Percentiles rank a stretch among this genome's conserved stretches.
These are phyloP conservation scores for Caenorhabditis latens DNA, from an alignment of 1,140 invertebrate genomes.

Conservation along the genomic window DNA sequence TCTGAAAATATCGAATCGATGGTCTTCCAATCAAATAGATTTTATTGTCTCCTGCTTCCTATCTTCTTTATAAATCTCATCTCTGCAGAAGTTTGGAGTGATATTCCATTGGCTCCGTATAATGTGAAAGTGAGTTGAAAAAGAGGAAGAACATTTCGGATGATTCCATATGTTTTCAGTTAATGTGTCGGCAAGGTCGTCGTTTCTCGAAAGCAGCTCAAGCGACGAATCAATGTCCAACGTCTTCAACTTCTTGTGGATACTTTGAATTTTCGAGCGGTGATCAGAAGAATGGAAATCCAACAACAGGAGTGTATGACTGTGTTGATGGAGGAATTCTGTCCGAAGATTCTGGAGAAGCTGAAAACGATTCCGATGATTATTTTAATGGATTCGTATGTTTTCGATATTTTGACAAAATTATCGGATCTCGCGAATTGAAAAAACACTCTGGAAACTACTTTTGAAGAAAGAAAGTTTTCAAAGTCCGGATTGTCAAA, in stretches of 20 bases:
- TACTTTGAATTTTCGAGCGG: constrained; percentile 55
- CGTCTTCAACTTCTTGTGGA: constrained; percentile 58
- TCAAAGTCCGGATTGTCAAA: too few relatives aligned
- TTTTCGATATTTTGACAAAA: background rate
- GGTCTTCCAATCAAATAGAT: constrained; percentile 4
- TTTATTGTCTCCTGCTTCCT: background rate
- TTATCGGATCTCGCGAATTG: background rate
- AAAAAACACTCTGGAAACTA: background rate
- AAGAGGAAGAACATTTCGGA: background rate
- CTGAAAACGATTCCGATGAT: background rate
- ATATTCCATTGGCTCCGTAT: constrained; percentile 58
- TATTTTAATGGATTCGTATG: background rate
- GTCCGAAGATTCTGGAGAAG: constrained; percentile 26
- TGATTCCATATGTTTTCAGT: constrained; percentile 37
- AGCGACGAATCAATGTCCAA: constrained; percentile 54
- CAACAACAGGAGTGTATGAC: constrained; percentile 50
- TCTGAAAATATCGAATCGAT: constrained; percentile 14
- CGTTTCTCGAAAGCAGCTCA: constrained; percentile 42
- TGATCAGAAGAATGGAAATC: constrained; percentile 9
- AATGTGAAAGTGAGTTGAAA: constrained; percentile 58
- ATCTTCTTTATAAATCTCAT: constrained; percentile 5
- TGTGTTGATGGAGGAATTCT: constrained; percentile 60
- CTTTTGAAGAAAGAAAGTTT: too few relatives aligned
- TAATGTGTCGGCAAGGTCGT: constrained; percentile 55
- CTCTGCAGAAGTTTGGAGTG: constrained; percentile 1